Evolutionary conservation across 2,888 invertebrate genomes (phyloP).

Genomic region (Germaria angustata): DNA sequence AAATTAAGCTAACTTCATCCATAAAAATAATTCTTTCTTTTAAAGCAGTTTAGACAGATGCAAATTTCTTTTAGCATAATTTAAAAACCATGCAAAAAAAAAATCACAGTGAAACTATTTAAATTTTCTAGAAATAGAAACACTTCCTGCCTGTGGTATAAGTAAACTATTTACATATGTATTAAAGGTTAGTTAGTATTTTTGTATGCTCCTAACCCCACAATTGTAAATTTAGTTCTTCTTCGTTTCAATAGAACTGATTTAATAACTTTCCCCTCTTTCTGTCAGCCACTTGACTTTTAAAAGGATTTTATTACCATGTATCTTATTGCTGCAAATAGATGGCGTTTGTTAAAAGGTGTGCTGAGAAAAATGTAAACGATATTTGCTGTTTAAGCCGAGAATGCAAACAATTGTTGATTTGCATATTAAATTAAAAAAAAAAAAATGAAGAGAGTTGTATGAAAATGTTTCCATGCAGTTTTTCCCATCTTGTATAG

Average conservation of each 20-base stretch:
- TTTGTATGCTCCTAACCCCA: background rate
- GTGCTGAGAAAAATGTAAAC: slow-evolving; percentile 18
- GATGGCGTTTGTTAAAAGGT: background rate
- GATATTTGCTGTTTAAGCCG: slow-evolving; percentile 18
- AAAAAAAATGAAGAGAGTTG: background rate
- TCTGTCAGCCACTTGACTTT: background rate
- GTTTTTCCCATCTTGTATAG: background rate
- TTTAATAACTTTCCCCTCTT: slow-evolving; percentile 5
- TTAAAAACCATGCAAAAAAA: background rate
- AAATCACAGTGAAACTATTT: background rate
- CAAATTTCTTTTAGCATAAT: too few relatives aligned
- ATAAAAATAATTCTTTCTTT: too few relatives aligned
- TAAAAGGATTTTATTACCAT: background rate
- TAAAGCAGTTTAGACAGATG: too few relatives aligned
- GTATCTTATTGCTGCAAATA: background rate
- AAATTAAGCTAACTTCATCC: too few relatives aligned
- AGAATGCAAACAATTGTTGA: slow-evolving; percentile 35
- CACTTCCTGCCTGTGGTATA: background rate
- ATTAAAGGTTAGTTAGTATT: background rate
- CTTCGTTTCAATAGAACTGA: slow-evolving; percentile 16
- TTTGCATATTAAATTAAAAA: slow-evolving; percentile 28
- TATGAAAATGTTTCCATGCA: too few relatives aligned
- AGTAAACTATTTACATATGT: background rate
- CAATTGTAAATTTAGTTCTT: background rate
- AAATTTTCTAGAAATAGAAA: slow-evolving; percentile 12